These are phyloP conservation scores for Siphlonurus alternatus DNA, from an alignment of 2,888 invertebrate genomes.

Conservation along the genomic window DNA sequence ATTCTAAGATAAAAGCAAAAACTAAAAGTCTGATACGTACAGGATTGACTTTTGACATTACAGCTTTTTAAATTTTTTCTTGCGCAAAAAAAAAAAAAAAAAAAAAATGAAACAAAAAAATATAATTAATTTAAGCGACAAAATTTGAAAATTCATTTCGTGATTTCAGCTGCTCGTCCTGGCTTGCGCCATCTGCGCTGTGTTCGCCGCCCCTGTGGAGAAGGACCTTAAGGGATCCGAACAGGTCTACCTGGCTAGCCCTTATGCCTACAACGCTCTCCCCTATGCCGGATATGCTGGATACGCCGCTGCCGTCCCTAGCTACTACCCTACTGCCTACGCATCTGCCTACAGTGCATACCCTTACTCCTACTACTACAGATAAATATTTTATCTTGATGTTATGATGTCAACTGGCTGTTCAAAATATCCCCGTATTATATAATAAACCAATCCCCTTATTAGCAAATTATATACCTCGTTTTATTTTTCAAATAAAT, in stretches of 20 bases:
- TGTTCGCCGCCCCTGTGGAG: constrained; percentile 1
- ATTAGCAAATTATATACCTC: not conserved
- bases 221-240: constrained; percentile 2
- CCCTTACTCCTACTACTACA: constrained; percentile 3
- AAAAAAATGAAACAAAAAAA: too few relatives aligned
- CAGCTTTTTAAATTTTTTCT: too few relatives aligned
- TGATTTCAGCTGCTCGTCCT: not conserved
- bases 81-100: too few relatives aligned
- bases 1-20: too few relatives aligned
- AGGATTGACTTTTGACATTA: too few relatives aligned
- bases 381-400: not conserved
- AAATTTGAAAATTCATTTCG: too few relatives aligned
- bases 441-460: not conserved
- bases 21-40: too few relatives aligned
- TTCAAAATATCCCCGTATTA: not conserved
- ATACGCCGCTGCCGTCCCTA: not conserved
- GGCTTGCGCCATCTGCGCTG: not conserved
- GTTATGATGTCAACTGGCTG: not conserved
- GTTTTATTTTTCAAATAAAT: too few relatives aligned
- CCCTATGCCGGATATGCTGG: not conserved
- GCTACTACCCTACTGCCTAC: not conserved
- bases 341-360: not conserved
- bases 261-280: not conserved
- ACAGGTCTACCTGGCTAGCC: not conserved
- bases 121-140: too few relatives aligned